phyloP scores from a whole-genome alignment of 2,113 vertebrate genomes.

The Hippolais icterina region DNA sequence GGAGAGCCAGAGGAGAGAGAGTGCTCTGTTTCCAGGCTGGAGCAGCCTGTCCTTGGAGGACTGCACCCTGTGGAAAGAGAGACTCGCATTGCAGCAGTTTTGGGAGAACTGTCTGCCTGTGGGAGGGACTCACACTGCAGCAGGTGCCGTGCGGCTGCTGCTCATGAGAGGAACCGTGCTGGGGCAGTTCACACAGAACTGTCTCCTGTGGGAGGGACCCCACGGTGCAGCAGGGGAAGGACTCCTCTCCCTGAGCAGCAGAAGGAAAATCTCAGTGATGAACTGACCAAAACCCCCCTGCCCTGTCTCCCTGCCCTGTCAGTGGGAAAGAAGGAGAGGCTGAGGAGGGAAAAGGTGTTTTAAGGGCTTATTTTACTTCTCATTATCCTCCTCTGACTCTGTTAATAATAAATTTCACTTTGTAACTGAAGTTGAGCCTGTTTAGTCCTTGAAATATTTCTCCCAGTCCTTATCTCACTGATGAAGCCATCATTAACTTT shows the following conservation, averaged over 20 bases:
- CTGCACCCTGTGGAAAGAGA: neutral
- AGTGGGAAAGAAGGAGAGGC: neutral
- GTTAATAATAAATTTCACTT: neutral
- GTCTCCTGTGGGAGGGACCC: neutral
- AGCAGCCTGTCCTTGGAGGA: neutral
- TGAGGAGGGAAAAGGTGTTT: neutral
- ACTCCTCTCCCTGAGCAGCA: neutral
- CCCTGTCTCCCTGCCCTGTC: neutral
- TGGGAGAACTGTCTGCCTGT: neutral
- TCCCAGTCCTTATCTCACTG: neutral
- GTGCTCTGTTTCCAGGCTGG: neutral
- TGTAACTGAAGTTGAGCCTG: neutral
- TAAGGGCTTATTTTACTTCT: neutral
- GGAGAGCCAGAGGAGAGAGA: neutral
- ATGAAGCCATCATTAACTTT: neutral
- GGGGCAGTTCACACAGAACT: neutral
- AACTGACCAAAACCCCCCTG: neutral
- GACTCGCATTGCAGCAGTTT: too few species aligned
- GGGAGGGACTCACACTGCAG: neutral
- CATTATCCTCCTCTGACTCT: neutral
- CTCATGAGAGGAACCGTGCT: neutral
- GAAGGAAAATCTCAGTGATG: neutral
- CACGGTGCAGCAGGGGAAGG: neutral
- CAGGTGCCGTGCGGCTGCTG: neutral
- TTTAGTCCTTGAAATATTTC: neutral